These are phyloP conservation scores for Nowickia ferox DNA, from an alignment of 2,888 invertebrate species.

Conservation along the genomic window DNA sequence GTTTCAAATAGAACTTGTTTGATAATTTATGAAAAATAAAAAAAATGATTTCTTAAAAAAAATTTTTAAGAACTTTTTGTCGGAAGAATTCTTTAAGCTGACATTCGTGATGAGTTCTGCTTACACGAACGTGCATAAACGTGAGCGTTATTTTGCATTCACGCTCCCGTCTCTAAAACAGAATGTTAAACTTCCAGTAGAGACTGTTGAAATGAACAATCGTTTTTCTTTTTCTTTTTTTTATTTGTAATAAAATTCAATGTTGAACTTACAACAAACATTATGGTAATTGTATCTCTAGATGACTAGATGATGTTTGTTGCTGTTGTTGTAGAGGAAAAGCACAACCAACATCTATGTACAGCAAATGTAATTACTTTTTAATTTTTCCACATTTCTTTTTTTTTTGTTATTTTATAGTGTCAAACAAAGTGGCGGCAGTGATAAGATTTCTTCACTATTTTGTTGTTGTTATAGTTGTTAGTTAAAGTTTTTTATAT, in stretches of 20 bases:
- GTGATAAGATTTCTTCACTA: constrained; percentile 61
- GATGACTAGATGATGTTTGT: constrained; percentile 12
- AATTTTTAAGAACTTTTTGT: too few relatives aligned
- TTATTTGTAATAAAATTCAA: constrained; percentile 22
- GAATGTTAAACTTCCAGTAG: constrained; percentile 22
- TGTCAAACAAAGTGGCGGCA: constrained; percentile 56
- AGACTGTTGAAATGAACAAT: constrained; percentile 23
- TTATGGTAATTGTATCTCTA: constrained; percentile 60
- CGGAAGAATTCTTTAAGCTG: too few relatives aligned
- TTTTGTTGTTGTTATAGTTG: constrained; percentile 17
- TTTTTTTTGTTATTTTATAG: constrained; percentile 31
- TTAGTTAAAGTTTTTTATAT: constrained; percentile 1
- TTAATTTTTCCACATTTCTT: constrained; percentile 58
- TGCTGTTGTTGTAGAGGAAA: constrained; percentile 29
- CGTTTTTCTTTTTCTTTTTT: neutral
- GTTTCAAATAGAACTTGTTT: too few relatives aligned
- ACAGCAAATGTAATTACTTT: constrained; percentile 67
- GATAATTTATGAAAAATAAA: too few relatives aligned
- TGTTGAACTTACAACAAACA: constrained; percentile 40
- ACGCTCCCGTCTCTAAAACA: neutral
- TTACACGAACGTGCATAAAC: too few relatives aligned
- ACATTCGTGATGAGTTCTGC: too few relatives aligned
- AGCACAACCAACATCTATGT: constrained; percentile 29
- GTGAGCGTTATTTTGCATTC: too few relatives aligned
- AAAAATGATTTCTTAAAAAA: too few relatives aligned